These are phyloP conservation scores for Bombus ignitus DNA, from an alignment of 1,140 invertebrate species.

Conservation along the genomic window DNA sequence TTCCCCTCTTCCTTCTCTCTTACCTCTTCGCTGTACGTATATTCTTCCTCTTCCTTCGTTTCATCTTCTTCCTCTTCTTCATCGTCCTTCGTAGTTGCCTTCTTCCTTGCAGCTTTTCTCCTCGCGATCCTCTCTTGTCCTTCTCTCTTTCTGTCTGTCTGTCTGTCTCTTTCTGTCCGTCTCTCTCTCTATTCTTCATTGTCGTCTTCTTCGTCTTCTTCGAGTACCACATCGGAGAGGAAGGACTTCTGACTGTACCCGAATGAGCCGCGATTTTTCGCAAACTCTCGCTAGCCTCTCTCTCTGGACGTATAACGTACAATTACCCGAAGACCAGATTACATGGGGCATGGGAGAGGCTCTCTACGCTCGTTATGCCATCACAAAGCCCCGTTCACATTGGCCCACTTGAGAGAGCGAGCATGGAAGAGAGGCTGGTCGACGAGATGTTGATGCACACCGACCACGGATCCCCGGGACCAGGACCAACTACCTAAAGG, in stretches of 20 bases:
- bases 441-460: slow-evolving; percentile 46
- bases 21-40: background rate
- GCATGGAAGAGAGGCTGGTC: slow-evolving; percentile 27
- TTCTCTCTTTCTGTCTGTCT: background rate
- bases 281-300: slow-evolving; percentile 63
- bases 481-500: background rate
- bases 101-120: slow-evolving; percentile 21
- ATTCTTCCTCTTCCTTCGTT: background rate
- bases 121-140: background rate
- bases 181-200: too few species aligned
- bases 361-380: slow-evolving; percentile 69
- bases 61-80: slow-evolving; percentile 8
- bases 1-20: background rate
- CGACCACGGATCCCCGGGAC: background rate
- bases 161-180: background rate
- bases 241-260: slow-evolving; percentile 52
- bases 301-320: slow-evolving; percentile 78
- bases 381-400: slow-evolving; percentile 69
- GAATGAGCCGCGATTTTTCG: slow-evolving; percentile 79
- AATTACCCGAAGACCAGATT: slow-evolving; percentile 81
- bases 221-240: slow-evolving; percentile 39
- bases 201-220: background rate
- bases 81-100: slow-evolving; percentile 26
- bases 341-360: slow-evolving; percentile 78
- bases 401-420: slow-evolving; percentile 65